phyloP scores from a whole-genome alignment of 2,113 vertebrate species.

The Myrmophylax atrothorax region DNA sequence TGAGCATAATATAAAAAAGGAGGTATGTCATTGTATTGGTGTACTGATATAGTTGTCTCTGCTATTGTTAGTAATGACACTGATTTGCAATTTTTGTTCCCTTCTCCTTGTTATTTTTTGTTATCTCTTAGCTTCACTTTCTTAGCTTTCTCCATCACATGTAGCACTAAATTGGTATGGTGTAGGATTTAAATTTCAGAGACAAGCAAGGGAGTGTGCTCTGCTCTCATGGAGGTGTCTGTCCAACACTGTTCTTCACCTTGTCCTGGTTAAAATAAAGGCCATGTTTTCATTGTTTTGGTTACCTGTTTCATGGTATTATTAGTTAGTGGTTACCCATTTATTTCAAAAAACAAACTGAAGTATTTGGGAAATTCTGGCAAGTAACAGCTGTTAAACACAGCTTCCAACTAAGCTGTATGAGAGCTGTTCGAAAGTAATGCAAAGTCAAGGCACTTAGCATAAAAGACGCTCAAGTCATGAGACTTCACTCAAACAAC shows the following conservation, averaged over 20 bases:
- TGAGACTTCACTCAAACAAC: neutral
- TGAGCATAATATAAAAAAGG: neutral
- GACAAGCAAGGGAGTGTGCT: neutral
- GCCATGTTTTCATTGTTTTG: neutral
- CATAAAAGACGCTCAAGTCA: neutral
- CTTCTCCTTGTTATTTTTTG: neutral
- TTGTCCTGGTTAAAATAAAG: neutral
- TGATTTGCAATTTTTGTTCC: neutral
- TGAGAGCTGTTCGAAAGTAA: neutral
- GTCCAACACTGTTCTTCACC: neutral
- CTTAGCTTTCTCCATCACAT: neutral
- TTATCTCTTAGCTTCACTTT: neutral
- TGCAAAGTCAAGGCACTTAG: neutral
- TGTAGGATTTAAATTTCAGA: neutral
- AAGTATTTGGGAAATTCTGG: neutral
- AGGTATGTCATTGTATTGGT: neutral
- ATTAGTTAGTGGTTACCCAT: neutral
- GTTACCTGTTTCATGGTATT: neutral
- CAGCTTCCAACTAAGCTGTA: neutral
- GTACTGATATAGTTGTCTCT: neutral
- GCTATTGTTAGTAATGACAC: neutral
- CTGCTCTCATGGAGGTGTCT: rapidly evolving
- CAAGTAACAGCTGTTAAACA: neutral
- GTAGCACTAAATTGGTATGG: neutral
- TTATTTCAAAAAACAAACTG: neutral